These are phyloP conservation scores for Addax nasomaculatus DNA, from an alignment of 2,113 vertebrate species.

Conservation along the genomic window DNA sequence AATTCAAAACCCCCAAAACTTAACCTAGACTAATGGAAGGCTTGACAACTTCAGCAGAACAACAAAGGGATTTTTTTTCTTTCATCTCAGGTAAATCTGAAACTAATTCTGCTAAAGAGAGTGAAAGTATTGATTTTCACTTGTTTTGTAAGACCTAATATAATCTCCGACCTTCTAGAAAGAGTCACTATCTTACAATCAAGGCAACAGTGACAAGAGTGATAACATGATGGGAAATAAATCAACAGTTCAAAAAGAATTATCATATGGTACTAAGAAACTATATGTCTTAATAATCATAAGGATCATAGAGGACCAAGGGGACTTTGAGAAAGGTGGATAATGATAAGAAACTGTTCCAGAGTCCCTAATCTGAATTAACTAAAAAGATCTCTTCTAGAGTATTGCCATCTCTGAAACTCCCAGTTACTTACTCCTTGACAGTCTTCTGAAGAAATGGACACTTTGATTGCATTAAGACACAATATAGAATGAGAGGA, in stretches of 20 bases:
- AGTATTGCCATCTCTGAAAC: neutral
- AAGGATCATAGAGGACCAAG: neutral
- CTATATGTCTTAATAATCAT: neutral
- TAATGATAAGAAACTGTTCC: neutral
- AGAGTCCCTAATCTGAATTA: neutral
- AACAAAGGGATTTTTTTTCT: conserved; percentile 55
- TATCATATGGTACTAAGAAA: neutral
- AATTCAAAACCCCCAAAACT: conserved; percentile 53
- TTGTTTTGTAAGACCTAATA: conserved; percentile 61
- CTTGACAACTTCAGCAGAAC: conserved; percentile 36
- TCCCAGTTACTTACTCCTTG: neutral
- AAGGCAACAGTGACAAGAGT: neutral
- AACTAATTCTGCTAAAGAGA: conserved; percentile 45
- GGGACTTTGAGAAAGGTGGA: neutral
- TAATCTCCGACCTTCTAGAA: conserved; percentile 44
- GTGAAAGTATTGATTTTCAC: conserved; percentile 65
- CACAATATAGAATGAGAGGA: neutral
- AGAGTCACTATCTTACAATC: conserved; percentile 19
- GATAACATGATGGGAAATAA: neutral
- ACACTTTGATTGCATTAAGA: neutral
- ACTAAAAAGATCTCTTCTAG: neutral
- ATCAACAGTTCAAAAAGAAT: neutral
- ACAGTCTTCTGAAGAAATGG: neutral
- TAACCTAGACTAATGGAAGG: conserved; percentile 53
- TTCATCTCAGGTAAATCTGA: conserved; percentile 44